Evolutionary conservation across 2,113 vertebrate genomes (phyloP), one percentile per base, ranked within the genome.

Genomic region (Nanorana parkeri): DNA sequence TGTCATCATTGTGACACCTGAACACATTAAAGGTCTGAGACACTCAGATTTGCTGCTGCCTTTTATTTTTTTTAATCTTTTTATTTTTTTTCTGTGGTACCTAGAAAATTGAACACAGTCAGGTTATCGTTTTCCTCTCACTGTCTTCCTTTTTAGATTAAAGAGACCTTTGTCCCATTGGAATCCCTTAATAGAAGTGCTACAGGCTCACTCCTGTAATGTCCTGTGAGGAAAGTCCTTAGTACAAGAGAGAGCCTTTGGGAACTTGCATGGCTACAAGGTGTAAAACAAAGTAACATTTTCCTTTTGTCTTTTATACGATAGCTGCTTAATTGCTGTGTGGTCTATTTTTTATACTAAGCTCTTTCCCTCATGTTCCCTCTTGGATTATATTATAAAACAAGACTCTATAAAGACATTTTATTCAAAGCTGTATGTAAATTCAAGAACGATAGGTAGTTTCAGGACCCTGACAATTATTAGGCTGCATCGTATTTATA

Each of bases 301-400:
- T 83, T 60, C 80, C 54, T 83, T 83, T 83, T 67, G 63, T 68
- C 64, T 74, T 82, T 64, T 72, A 67, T 82, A 67, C 74, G 61
- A 82, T 74, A 66, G 72, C 71, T 58, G 29, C 76, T 68, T 83
- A 83, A 83, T 83, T 83, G 80, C 72, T 60, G 63, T 83, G 61
- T 76, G 63, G 71, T 83, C 64, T 82, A 67, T 76, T 55, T 83
- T 83, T 80, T 83, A 63, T 83, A 54, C 80, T 76, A 54, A 67
- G 52, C 54, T 58, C 26, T 75, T 72, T 52, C 54, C 67, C 72
- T 67, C 29, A 76, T 68, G 61, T 74, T 81, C 69, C 69, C 72
- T 56, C 63, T 68, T 83, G 80, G 21, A 51, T 76, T 83, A 66
- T 60, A 76, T 83, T 83, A 64, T 83, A 76, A 60, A 68, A 61